Percentiles rank a stretch among this genome's conserved stretches.
Conservation (phyloP, 2,797 vertebrate species). For the Coracias cyanogaster region DNA sequence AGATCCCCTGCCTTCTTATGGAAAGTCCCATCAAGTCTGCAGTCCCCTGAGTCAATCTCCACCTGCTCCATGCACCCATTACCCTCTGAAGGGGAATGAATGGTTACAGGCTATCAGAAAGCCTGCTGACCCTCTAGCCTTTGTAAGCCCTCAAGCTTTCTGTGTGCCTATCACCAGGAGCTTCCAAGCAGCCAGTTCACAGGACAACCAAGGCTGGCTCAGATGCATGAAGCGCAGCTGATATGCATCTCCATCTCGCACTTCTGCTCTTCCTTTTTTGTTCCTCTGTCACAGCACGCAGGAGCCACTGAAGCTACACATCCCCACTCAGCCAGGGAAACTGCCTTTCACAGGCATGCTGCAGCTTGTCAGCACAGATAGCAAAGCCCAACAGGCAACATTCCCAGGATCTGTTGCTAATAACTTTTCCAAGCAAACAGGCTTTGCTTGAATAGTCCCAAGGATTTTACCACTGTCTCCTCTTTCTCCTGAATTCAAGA, state of each 20-base stretch:
- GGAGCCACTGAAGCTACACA: background rate
- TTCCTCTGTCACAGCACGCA: fast-evolving
- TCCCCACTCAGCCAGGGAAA: background rate
- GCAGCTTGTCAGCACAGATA: background rate
- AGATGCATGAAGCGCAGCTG: background rate
- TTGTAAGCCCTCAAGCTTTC: background rate
- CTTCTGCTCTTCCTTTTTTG: background rate
- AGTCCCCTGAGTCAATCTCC: background rate
- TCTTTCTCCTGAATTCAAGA: background rate
- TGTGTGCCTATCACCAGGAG: background rate
- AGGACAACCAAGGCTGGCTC: background rate
- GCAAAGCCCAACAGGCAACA: background rate
- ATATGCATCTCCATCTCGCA: background rate
- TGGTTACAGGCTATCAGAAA: background rate
- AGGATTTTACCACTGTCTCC: background rate
- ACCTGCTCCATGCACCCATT: background rate
- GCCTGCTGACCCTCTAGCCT: background rate
- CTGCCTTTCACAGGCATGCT: background rate
- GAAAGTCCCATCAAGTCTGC: background rate
- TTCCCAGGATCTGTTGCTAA: background rate
- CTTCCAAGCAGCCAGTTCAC: fast-evolving
- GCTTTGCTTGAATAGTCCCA: background rate
- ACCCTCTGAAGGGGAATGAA: background rate
- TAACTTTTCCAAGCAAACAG: background rate
- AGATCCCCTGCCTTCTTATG: background rate